phyloP scores from a whole-genome alignment of 1,140 invertebrate genomes.

The Drosophila bifasciata region DNA sequence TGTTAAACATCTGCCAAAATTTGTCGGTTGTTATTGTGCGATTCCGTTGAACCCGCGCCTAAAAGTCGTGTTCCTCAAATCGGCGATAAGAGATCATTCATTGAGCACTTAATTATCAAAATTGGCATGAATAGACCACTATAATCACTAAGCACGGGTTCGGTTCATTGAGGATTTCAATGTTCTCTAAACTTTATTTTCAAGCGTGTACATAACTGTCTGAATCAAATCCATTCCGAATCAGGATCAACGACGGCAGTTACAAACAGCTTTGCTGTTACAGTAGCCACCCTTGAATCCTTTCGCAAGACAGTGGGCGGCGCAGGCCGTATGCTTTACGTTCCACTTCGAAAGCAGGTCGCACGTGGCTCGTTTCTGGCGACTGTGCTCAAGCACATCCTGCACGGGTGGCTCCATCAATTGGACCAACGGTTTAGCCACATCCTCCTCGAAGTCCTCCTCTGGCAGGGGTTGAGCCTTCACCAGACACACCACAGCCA shows the following conservation, averaged over 20 bases:
- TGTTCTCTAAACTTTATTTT: not conserved
- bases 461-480: conserved; percentile 44
- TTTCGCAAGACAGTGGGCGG: conserved; percentile 58
- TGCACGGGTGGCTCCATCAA: not conserved
- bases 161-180: not conserved
- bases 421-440: not conserved
- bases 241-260: conserved; percentile 50
- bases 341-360: conserved; percentile 64
- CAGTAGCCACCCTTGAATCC: conserved; percentile 67
- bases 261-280: conserved; percentile 58
- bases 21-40: conserved; percentile 3
- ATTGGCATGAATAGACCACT: conserved; percentile 11
- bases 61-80: not conserved
- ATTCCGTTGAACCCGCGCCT: not conserved
- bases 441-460: not conserved
- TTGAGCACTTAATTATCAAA: not conserved
- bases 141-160: not conserved
- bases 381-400: conserved; percentile 27
- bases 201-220: not conserved
- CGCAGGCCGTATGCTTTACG: conserved; percentile 64
- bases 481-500: conserved; percentile 26
- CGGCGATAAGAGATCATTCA: conserved; percentile 29
- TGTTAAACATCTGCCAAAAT: conserved; percentile 13
- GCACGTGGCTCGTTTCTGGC: conserved; percentile 75
- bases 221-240: not conserved